Percentiles rank a stretch among this genome's conserved stretches.
Conservation (phyloP, 1,140 invertebrate genomes). For the Microplitis demolitor region DNA sequence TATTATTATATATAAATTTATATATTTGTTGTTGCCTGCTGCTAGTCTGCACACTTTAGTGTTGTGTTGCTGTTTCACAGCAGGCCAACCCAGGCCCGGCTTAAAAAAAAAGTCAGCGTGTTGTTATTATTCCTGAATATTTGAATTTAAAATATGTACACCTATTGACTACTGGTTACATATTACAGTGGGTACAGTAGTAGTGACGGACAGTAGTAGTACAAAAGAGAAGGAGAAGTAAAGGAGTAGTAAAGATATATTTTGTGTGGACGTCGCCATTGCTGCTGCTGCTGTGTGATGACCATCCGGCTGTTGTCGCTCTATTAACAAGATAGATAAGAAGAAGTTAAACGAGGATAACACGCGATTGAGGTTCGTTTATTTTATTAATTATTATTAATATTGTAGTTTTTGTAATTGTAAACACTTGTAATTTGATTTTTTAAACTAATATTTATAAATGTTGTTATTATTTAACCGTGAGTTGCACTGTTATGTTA, state of each 20-base stretch:
- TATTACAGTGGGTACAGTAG: background rate
- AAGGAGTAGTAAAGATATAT: background rate
- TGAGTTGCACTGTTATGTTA: no score
- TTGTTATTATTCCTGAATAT: no score
- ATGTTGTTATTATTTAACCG: background rate
- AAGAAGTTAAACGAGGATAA: background rate
- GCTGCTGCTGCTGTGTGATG: slow-evolving; percentile 14
- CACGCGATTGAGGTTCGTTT: slow-evolving; percentile 6
- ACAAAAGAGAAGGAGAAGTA: slow-evolving; percentile 7
- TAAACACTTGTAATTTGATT: background rate
- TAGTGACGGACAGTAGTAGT: background rate
- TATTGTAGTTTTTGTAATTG: background rate
- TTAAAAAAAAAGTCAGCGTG: no score
- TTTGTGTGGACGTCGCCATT: slow-evolving; percentile 21
- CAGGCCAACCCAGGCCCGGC: no score
- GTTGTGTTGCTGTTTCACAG: no score
- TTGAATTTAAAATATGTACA: no score
- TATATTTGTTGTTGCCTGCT: background rate
- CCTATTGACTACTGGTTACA: no score
- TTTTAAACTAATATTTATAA: no score
- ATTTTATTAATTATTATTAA: background rate
- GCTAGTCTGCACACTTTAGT: no score
- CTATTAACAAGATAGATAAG: background rate
- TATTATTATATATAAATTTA: background rate
- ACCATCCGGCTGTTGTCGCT: slow-evolving; percentile 15